These are phyloP conservation scores for Chrysotoxum bicinctum DNA, from an alignment of 2,888 invertebrate genomes.

Conservation along the genomic window DNA sequence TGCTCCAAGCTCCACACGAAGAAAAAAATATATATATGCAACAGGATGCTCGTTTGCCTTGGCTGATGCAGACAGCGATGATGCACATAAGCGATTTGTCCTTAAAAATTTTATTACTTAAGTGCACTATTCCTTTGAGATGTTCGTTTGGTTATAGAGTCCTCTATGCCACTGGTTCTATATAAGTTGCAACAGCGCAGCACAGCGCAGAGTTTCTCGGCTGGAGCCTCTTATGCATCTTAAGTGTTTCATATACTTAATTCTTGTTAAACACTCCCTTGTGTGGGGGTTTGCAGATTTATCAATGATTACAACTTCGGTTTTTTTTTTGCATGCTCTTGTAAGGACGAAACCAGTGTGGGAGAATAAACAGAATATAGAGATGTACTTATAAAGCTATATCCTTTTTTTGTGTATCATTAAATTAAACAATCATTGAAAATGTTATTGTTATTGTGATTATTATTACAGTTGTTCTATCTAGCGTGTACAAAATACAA, in stretches of 20 bases:
- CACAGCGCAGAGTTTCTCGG: neutral
- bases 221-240: conserved; percentile 17
- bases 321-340: neutral
- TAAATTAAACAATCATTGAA: conserved; percentile 29
- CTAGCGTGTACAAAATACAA: conserved; percentile 39
- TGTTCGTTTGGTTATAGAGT: neutral
- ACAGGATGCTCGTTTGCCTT: conserved; percentile 54
- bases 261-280: conserved; percentile 59
- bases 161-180: neutral
- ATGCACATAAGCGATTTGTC: conserved; percentile 55
- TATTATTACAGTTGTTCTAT: conserved; percentile 39
- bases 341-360: neutral
- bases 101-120: conserved; percentile 61
- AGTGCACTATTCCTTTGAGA: conserved; percentile 32
- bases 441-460: conserved; percentile 60
- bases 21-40: conserved; percentile 30
- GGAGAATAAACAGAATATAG: neutral
- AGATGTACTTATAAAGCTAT: conserved; percentile 1
- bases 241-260: conserved; percentile 51
- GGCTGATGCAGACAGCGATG: conserved; percentile 6
- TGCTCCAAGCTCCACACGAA: neutral
- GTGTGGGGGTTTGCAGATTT: conserved; percentile 44
- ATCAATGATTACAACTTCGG: conserved; percentile 6
- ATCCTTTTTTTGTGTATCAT: neutral
- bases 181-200: neutral